Conservation (phyloP, 2,113 vertebrate genomes). For the Pseudopodoces humilis region DNA sequence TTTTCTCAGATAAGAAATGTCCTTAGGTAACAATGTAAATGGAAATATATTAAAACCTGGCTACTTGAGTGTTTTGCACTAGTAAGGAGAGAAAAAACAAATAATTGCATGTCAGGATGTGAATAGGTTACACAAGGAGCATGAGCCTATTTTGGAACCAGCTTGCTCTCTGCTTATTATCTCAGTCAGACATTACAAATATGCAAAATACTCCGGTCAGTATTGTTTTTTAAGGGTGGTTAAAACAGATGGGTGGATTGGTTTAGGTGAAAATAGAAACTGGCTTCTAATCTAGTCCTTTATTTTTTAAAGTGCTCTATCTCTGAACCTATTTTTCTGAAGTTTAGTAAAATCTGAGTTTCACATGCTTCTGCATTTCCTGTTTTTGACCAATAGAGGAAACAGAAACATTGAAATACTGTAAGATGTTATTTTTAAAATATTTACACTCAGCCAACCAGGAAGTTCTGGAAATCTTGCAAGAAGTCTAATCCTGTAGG, state of each 20-base stretch:
- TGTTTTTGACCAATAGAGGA: constrained; percentile 71
- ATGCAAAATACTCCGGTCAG: not conserved
- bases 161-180: not conserved
- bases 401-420: constrained; percentile 69
- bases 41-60: constrained; percentile 58
- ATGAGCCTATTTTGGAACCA: constrained; percentile 24
- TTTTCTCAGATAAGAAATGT: constrained; percentile 56
- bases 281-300: not conserved
- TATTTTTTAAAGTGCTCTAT: not conserved
- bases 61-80: constrained; percentile 17
- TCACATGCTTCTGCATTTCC: constrained; percentile 74
- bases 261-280: constrained; percentile 40
- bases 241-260: not conserved
- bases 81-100: constrained; percentile 26
- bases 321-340: constrained; percentile 20
- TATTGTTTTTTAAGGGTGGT: not conserved
- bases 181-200: constrained; percentile 3
- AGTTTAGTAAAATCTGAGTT: constrained; percentile 26
- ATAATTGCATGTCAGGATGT: constrained; percentile 42
- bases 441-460: constrained; percentile 66
- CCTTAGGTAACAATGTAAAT: constrained; percentile 46
- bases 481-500: constrained; percentile 48
- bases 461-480: constrained; percentile 70
- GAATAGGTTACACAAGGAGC: constrained; percentile 20
- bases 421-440: constrained; percentile 69